A percentile compares a stretch with the other conserved stretches of the same genome.
Conservation (phyloP, 1,140 invertebrate species). For the Dendroctonus valens region DNA sequence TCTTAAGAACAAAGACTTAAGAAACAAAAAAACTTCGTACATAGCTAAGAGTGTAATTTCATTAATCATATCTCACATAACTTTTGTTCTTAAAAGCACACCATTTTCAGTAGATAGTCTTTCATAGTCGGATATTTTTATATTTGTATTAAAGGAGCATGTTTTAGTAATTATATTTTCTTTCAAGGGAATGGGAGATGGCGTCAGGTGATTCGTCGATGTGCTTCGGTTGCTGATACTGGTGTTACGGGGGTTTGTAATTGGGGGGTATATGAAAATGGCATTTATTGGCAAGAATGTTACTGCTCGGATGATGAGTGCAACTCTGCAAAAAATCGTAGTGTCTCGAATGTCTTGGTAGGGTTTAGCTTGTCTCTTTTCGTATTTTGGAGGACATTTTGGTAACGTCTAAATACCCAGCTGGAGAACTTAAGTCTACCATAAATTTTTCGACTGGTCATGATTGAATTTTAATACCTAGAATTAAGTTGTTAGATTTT, state of each 20-base stretch:
- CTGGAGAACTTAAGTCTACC: no score
- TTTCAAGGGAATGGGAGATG: conserved; percentile 86
- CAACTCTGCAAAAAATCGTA: conserved; percentile 54
- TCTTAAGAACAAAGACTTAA: no score
- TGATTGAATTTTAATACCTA: no score
- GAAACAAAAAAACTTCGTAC: no score
- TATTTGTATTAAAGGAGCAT: no score
- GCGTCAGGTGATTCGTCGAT: conserved; percentile 86
- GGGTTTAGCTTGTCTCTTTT: not conserved
- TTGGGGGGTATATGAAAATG: conserved; percentile 90
- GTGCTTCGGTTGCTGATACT: conserved; percentile 85
- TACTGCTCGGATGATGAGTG: conserved; percentile 88
- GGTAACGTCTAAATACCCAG: not conserved
- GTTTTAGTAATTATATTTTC: not conserved
- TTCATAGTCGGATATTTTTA: no score
- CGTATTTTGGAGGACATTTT: conserved; percentile 5
- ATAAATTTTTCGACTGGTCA: no score
- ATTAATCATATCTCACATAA: no score
- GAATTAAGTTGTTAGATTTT: no score
- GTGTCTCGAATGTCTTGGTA: conserved; percentile 2
- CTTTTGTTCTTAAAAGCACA: no score
- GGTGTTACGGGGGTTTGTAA: conserved; percentile 90
- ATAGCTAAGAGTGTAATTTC: no score
- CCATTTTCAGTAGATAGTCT: no score
- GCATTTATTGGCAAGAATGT: conserved; percentile 93